A percentile compares a stretch with the other conserved stretches of the same genome.
Evolutionary conservation across 2,113 vertebrate genomes (phyloP).

Genomic region (Rhynchomys soricoides): DNA sequence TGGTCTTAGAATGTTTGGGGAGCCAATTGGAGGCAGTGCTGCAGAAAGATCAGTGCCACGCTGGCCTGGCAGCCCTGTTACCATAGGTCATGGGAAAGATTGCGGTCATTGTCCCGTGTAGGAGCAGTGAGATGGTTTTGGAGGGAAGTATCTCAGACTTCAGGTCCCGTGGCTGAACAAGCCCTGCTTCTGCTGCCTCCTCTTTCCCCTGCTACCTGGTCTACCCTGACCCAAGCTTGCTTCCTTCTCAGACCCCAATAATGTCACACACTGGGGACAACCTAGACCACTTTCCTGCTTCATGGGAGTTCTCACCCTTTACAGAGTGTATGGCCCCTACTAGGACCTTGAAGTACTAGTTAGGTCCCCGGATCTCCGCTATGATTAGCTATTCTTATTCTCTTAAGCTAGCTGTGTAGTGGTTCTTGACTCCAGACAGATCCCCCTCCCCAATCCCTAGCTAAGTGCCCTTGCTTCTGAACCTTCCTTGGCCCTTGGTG

Average conservation of each 20-base stretch:
- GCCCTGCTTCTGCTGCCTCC: background rate
- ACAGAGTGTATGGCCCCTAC: background rate
- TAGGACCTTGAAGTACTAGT: background rate
- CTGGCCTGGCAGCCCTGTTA: background rate
- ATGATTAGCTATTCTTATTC: background rate
- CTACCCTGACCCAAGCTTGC: background rate
- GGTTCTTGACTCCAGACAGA: background rate
- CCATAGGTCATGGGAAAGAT: background rate
- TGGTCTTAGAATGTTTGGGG: background rate
- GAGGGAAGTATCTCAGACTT: background rate
- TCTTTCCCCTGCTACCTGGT: background rate
- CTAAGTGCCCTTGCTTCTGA: background rate
- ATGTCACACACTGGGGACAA: fast-evolving
- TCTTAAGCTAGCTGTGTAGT: background rate
- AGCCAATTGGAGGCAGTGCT: background rate
- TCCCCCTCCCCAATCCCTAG: background rate
- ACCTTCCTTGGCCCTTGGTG: background rate
- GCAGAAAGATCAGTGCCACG: no score
- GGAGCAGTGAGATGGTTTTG: background rate
- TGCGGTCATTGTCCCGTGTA: background rate
- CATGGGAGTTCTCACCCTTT: background rate
- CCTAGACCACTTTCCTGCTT: background rate
- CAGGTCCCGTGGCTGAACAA: background rate
- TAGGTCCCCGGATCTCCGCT: background rate
- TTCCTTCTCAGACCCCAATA: background rate